Percentiles rank a stretch among this genome's conserved stretches.
phyloP scores from a whole-genome alignment of 2,797 vertebrate species.

The Pachyuromys duprasi region DNA sequence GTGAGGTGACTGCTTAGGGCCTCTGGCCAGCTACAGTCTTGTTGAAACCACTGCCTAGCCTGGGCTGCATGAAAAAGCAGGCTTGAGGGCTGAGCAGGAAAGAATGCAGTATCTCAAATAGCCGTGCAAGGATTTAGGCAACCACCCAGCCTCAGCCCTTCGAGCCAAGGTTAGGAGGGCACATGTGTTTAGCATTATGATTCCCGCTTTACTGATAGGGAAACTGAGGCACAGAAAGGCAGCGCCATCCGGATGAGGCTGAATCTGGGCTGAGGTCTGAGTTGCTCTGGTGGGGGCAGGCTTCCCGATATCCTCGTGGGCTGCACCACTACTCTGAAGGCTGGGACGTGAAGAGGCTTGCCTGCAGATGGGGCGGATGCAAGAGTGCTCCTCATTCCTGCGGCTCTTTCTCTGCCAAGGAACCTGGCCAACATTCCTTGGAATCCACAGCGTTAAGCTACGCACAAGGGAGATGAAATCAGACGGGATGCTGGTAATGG shows the following conservation, averaged over 20 bases:
- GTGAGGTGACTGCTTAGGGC: neutral
- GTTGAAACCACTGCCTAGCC: neutral
- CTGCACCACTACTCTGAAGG: rapidly evolving
- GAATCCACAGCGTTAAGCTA: constrained; percentile 69
- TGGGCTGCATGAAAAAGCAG: neutral
- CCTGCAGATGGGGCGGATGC: neutral
- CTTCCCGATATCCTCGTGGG: neutral
- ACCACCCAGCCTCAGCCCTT: neutral
- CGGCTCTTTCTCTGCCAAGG: constrained; percentile 68
- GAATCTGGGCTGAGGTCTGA: neutral
- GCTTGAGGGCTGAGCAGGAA: neutral
- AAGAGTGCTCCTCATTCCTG: constrained; percentile 45
- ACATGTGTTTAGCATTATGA: no score
- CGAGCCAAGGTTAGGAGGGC: neutral
- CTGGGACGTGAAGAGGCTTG: neutral
- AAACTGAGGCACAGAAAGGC: neutral
- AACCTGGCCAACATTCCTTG: constrained; percentile 80
- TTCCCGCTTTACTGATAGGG: neutral
- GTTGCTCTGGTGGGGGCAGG: neutral
- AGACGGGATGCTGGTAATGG: constrained; percentile 78
- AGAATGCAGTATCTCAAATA: neutral
- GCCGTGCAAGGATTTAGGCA: neutral
- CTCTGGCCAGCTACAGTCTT: neutral
- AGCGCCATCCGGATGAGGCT: neutral
- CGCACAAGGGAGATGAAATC: constrained; percentile 69